Base-by-base conservation (phyloP, 2,113 vertebrate species). In the Perccottus glenii region DNA sequence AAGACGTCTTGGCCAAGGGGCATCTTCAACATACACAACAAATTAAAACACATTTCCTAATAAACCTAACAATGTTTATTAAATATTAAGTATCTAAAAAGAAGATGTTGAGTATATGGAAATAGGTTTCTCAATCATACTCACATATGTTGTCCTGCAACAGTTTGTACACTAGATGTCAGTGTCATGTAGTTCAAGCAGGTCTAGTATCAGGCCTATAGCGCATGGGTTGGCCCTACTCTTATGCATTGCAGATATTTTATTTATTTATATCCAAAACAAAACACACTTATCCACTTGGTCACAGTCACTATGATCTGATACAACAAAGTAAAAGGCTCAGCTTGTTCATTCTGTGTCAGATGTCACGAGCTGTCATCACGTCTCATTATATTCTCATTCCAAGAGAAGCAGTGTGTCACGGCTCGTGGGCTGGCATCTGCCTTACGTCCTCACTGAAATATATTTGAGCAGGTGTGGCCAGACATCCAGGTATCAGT, bases 401-500 rank as follows among this genome's bases (percentile, higher is more conserved):
- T 51, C 16, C 0, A 12, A 33, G 66, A 48, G 11, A 43, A 44
- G 12, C 7, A 35, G 9, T 11, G 60, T 48, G 60, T 71, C 40
- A 36, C 33, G 4, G 55, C 64, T 53, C 48, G 32, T 55, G 32
- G 6, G 5, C 7, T 4, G 10, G 46, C 16, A 14, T 11, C 9
- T 5, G 16, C 42, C 50, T 66, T 15, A 60, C 27, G 51, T 55
- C 51, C 36, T 58, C 56, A 40, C 46, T 19, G 32, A 15, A 46
- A 33, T 60, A 77, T 27, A 55, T 55, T 12, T 14, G 42, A 75
- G 47, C 77, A 64, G 60, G 77, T 74, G 75, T 72, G 66, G 15
- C n/a, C 71, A 73, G 60, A 73, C 74, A 9, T 6, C 8, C 60
- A 71, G 64, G 81, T 82, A 66, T 86, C 84, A 69, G 53, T 7